Conservation (phyloP, 2,113 vertebrate species). For the Notothenia coriiceps region DNA sequence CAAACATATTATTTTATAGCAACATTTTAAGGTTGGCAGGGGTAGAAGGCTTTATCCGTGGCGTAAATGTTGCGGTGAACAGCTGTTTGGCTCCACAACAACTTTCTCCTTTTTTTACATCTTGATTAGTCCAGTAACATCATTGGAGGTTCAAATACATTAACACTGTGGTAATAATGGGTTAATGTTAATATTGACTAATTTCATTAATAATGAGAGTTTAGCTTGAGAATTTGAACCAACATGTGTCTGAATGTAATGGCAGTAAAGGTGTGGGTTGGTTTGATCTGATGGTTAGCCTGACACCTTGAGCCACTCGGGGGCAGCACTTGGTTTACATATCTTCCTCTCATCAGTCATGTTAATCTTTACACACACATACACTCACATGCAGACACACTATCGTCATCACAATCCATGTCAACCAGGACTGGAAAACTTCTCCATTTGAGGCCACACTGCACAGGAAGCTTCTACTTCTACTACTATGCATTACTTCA, state of each 20-base stretch:
- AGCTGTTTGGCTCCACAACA: neutral
- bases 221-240: no score
- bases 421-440: neutral
- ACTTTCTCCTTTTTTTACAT: no score
- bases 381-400: neutral
- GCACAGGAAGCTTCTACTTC: neutral
- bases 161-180: neutral
- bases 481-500: neutral
- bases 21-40: neutral
- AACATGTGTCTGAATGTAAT: neutral
- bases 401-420: conserved; percentile 2
- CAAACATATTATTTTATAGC: neutral
- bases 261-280: conserved; percentile 17
- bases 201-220: neutral
- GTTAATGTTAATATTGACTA: neutral
- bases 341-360: conserved; percentile 31
- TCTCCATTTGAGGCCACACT: neutral
- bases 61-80: neutral
- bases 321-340: conserved; percentile 84
- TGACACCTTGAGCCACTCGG: conserved; percentile 79
- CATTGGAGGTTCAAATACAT: neutral
- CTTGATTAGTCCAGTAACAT: neutral
- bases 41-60: neutral
- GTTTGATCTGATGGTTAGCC: conserved; percentile 32
- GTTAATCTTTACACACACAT: conserved; percentile 14